phyloP scores from a whole-genome alignment of 2,797 vertebrate genomes.

The Presbytis comata region DNA sequence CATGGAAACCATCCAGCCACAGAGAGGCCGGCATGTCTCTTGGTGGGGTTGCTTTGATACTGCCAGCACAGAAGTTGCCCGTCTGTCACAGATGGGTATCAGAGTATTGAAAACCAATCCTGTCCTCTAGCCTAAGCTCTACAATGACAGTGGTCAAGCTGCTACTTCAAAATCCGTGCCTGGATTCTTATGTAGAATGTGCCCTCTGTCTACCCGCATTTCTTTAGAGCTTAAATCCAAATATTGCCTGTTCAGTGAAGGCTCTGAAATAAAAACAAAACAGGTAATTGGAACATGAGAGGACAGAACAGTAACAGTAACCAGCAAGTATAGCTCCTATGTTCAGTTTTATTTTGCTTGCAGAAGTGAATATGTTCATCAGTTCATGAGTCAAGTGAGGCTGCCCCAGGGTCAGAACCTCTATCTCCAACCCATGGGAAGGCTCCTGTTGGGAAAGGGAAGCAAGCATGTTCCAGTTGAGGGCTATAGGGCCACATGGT shows the following conservation, averaged over 20 bases:
- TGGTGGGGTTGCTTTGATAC: constrained; percentile 16
- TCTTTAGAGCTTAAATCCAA: constrained; percentile 54
- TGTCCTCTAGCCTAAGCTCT: constrained; percentile 41
- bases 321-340: constrained; percentile 14
- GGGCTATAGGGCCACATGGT: not conserved
- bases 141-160: constrained; percentile 61
- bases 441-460: not conserved
- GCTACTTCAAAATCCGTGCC: constrained; percentile 61
- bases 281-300: constrained; percentile 65
- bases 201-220: constrained; percentile 8
- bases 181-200: constrained; percentile 47
- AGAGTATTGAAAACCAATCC: constrained; percentile 64
- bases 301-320: constrained; percentile 14
- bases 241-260: constrained; percentile 59
- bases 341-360: constrained; percentile 55
- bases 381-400: not conserved
- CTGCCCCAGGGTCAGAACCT: not conserved
- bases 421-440: not conserved
- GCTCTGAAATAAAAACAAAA: constrained; percentile 74
- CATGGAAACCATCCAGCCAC: not conserved
- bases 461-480: not conserved
- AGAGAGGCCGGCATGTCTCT: not conserved
- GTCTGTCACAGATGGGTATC: constrained; percentile 53
- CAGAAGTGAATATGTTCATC: not conserved
- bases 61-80: constrained; percentile 19